Base-by-base conservation (phyloP, 2,888 invertebrate genomes). In the Eurytoma adleriae region DNA sequence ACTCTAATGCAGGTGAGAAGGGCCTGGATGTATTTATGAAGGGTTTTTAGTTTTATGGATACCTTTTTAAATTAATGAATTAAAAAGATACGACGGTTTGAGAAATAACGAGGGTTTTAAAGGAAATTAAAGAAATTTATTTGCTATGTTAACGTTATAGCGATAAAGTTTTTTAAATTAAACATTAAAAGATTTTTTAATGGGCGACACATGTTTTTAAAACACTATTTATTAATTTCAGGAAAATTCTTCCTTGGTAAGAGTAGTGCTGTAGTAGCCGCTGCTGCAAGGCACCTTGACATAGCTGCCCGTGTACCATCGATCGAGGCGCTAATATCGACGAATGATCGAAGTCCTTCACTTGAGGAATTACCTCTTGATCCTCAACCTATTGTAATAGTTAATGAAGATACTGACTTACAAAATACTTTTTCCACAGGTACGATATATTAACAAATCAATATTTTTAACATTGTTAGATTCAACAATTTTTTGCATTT, bases 301-400 rank as follows among this genome's bases (percentile, higher is more conserved):
- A 66, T 79, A 13, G 71, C 79, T 4, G 54, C 82, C 18, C 68
- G 73, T 12, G 62, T 70, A 27, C 75, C 82, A 48, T 82, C 82
- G 64, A 76, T 67, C 56, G 80, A 76, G 74, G 52, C 57, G 40
- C 67, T 67, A 14, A 30, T 71, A 13, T 71, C 71, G 16, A 16
- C 76, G 14, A 72, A 72, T 87, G 96, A 96, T 88, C 94, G 96
- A 86, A 96, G 96, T 0, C 96, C 96, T 0, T 96, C 96, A 0
- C 95, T 96, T 0, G 96, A 96, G 91, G 96, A 96, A 87, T 91
- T 96, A 72, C 96, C 96, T 0, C 91, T 96, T 56, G 96, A 96
- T 89, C 95, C 95, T 20, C 89, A 89, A 59, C 90, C 90, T n/a
- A 54, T 71, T 12, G 56, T 74, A 18, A 56, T 61, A 52, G 50